phyloP scores from a whole-genome alignment of 92 coral and sea anemone genomes.

The Ricordea florida region DNA sequence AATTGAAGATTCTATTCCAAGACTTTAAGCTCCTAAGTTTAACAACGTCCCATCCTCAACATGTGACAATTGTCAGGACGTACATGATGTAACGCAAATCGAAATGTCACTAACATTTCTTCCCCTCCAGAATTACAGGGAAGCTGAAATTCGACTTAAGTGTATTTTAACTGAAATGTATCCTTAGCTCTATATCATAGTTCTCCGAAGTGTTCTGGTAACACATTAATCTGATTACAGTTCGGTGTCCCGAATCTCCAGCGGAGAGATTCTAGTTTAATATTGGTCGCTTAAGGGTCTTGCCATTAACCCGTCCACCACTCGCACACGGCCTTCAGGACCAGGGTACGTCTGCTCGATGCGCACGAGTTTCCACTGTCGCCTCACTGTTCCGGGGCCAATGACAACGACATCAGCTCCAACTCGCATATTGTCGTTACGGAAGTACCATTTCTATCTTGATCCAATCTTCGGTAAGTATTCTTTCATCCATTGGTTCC shows the following conservation, averaged over 20 bases:
- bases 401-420: slow-evolving; percentile 40
- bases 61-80: not conserved
- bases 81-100: not conserved
- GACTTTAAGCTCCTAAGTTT: too few relatives aligned
- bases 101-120: not conserved
- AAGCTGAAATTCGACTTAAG: not conserved
- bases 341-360: not conserved
- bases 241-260: not conserved
- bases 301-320: not conserved
- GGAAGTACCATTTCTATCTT: slow-evolving; percentile 34
- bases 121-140: slow-evolving; percentile 41
- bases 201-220: not conserved
- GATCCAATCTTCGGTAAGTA: slow-evolving; percentile 39
- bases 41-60: too few relatives aligned
- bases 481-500: slow-evolving; percentile 62
- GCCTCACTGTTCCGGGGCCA: slow-evolving; percentile 16
- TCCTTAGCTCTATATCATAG: not conserved
- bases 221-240: not conserved
- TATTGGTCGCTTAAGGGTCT: not conserved
- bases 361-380: slow-evolving; percentile 27
- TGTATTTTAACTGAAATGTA: not conserved
- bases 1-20: too few relatives aligned
- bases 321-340: not conserved
- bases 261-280: not conserved
- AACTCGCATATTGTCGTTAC: not conserved